A percentile compares a stretch with the other conserved stretches of the same genome.
Evolutionary conservation across 1,140 invertebrate species (phyloP).

Genomic region (Meloidogyne floridensis): DNA sequence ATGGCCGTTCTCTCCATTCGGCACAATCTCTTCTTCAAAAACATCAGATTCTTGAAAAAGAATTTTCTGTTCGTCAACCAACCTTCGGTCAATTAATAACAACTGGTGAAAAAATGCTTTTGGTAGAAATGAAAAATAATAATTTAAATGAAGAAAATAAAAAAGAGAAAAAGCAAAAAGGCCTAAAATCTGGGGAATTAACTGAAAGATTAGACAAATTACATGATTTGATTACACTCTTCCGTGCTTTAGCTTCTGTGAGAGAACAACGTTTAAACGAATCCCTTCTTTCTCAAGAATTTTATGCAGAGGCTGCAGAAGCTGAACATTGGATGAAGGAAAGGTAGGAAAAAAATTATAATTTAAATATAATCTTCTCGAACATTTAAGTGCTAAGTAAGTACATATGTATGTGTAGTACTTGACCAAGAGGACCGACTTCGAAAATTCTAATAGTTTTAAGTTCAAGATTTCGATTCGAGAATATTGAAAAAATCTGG

Average conservation of each 20-base stretch:
- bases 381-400: too few species aligned
- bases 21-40: constrained; percentile 97
- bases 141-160: not conserved
- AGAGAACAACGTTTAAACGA: constrained; percentile 79
- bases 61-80: constrained; percentile 80
- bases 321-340: constrained; percentile 84
- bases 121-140: constrained; percentile 67
- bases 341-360: constrained; percentile 6
- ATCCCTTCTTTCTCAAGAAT: constrained; percentile 82
- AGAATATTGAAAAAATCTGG: too few species aligned
- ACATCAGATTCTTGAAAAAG: constrained; percentile 82
- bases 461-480: too few species aligned
- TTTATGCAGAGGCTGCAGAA: constrained; percentile 82
- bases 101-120: constrained; percentile 63
- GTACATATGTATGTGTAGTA: too few species aligned
- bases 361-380: too few species aligned
- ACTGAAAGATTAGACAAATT: constrained; percentile 73
- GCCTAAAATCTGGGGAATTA: constrained; percentile 23
- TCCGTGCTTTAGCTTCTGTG: constrained; percentile 77
- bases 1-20: constrained; percentile 91
- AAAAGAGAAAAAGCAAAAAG: not conserved
- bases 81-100: constrained; percentile 14
- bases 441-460: too few species aligned
- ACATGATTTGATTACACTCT: constrained; percentile 69
- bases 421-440: too few species aligned